Base-by-base conservation (phyloP, 2,888 invertebrate genomes). In the Fissipunctia ypsillon region DNA sequence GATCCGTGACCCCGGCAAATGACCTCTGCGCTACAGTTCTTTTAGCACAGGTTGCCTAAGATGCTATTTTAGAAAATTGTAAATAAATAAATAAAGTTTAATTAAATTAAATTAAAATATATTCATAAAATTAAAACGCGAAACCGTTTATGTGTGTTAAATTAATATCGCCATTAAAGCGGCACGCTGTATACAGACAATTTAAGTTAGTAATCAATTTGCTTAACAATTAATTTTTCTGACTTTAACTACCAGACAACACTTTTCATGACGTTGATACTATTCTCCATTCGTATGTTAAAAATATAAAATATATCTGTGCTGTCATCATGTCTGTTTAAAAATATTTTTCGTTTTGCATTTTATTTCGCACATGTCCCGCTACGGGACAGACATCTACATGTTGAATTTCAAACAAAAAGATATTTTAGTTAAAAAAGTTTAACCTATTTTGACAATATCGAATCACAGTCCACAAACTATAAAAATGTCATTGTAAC, bases 401-500 rank as follows among this genome's bases (percentile, higher is more conserved):
- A 38, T 19, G 0, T 25, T 60, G 16, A 10, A 6, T 41, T 41
- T 19, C 19, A 61, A 41, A 41, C 10, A 19, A 25, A 60, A 25
- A 16, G 0, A 12, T 7, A 19, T 25, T 25, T 25, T n/a, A 3
- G 0, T 6, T 19, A 16, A 38, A 61, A 61, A 41, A 41, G 16
- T 16, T 35, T 35, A 35, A 38, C 38, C n/a, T n/a, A n/a, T n/a
- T 19, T 38, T 38, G 25, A 38, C 6, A 41, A n/a, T 35, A 64
- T 25, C 31, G 9, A 16, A 19, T 43, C 16, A 22, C 10, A 9
- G 16, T 28, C 5, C 22, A 45, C 3, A 35, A n/a, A 28, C 2
- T n/a, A 60, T 19, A 60, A 48, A 38, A 79, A 73, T 45, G 35
- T 31, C 50, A 35, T 63, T 25, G 22, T n/a, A 52, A 52, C 35